Conservation (phyloP, 1,140 invertebrate genomes). For the Pararge aegeria region DNA sequence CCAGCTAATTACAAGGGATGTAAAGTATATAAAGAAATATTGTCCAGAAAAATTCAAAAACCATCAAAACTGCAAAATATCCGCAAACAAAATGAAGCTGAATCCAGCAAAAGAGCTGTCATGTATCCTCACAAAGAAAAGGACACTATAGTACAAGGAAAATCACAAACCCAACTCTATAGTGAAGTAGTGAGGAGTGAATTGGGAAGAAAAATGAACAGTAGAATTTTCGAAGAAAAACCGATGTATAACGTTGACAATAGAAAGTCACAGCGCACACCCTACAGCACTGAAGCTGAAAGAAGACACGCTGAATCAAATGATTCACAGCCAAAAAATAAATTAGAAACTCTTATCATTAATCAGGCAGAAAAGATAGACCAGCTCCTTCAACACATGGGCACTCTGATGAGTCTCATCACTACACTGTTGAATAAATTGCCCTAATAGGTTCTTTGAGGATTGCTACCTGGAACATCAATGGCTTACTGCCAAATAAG, state of each 20-base stretch:
- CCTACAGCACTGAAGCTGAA: too few relatives aligned
- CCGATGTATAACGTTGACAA: too few relatives aligned
- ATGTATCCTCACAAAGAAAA: too few relatives aligned
- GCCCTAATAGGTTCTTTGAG: constrained; percentile 21
- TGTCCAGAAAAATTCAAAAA: neutral
- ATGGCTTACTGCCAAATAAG: constrained; percentile 32
- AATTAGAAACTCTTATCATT: constrained; percentile 1
- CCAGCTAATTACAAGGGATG: neutral
- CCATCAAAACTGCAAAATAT: too few relatives aligned
- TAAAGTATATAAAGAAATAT: neutral
- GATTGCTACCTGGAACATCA: constrained; percentile 34
- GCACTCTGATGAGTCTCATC: constrained; percentile 29
- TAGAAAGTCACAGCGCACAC: neutral
- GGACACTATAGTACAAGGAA: neutral
- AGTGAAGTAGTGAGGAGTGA: too few relatives aligned
- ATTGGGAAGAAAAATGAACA: neutral
- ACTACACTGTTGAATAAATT: constrained; percentile 26
- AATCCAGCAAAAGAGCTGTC: too few relatives aligned
- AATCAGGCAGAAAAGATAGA: constrained; percentile 37
- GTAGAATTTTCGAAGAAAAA: neutral
- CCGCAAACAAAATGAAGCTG: too few relatives aligned
- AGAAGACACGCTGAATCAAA: too few relatives aligned
- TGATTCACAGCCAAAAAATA: neutral
- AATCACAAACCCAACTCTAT: too few relatives aligned
- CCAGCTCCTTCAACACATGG: constrained; percentile 37